Evolutionary conservation across 2,888 invertebrate species (phyloP).

Genomic region (Nephrotoma guestfalica): DNA sequence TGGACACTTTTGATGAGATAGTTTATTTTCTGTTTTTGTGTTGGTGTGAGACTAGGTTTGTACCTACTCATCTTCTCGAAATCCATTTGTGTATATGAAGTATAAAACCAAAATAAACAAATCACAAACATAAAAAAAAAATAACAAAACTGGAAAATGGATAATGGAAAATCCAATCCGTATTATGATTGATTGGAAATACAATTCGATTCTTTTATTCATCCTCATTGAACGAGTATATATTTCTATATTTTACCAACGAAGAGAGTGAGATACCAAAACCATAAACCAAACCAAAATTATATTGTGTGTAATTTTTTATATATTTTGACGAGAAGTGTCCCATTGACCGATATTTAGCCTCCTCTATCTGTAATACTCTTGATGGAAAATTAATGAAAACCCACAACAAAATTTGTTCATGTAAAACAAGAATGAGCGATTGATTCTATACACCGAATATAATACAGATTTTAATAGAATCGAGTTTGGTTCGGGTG

Average conservation of each 20-base stretch:
- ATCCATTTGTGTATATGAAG: neutral
- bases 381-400: neutral
- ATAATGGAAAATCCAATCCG: neutral
- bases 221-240: neutral
- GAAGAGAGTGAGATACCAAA: neutral
- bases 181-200: neutral
- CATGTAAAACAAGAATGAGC: neutral
- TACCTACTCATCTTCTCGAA: neutral
- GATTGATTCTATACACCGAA: neutral
- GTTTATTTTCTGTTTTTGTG: neutral
- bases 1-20: neutral
- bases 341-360: neutral
- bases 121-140: neutral
- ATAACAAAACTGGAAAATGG: neutral
- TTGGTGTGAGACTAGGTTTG: neutral
- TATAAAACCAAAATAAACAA: neutral
- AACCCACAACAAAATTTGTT: neutral
- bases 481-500: neutral
- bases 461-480: neutral
- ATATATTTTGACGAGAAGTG: neutral
- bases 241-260: neutral
- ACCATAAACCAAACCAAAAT: neutral
- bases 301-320: neutral
- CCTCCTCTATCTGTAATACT: neutral
- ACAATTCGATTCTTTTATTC: neutral